These are phyloP conservation scores for Toxotes lorentzi DNA, from an alignment of 2,797 vertebrate genomes.

Conservation along the genomic window DNA sequence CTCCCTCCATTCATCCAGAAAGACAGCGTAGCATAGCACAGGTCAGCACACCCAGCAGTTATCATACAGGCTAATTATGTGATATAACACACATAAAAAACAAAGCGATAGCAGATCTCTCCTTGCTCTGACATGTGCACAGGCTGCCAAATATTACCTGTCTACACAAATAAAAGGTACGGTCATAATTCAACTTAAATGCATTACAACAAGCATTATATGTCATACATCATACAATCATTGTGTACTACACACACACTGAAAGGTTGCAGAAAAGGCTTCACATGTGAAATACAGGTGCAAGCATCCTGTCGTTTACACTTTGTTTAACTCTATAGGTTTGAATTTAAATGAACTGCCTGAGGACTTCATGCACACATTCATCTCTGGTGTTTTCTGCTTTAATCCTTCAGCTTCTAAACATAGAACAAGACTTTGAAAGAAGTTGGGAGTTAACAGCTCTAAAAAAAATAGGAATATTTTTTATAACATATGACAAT, in stretches of 20 bases:
- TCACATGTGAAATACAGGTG: not conserved
- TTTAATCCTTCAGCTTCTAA: not conserved
- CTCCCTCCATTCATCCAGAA: slow-evolving; percentile 33
- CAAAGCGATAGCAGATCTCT: not conserved
- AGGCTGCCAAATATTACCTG: not conserved
- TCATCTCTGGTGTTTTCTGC: not conserved
- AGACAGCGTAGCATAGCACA: slow-evolving; percentile 21
- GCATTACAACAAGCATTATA: not conserved
- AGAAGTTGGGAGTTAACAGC: not conserved
- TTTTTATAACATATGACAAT: too few relatives aligned
- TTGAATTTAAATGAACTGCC: slow-evolving; percentile 3
- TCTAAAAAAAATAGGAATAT: too few relatives aligned
- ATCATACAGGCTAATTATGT: slow-evolving; percentile 51
- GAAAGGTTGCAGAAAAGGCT: slow-evolving; percentile 1
- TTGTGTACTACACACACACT: not conserved
- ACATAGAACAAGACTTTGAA: not conserved
- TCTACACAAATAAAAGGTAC: not conserved
- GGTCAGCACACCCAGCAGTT: slow-evolving; percentile 49
- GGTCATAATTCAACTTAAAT: not conserved
- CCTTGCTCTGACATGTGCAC: not conserved
- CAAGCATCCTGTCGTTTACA: not conserved
- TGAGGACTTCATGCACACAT: not conserved
- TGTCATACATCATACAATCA: not conserved
- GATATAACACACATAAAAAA: not conserved
- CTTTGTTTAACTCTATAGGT: not conserved